Evolutionary conservation across 2,797 vertebrate genomes (phyloP).

Genomic region (Ctenopoma kingsleyae): DNA sequence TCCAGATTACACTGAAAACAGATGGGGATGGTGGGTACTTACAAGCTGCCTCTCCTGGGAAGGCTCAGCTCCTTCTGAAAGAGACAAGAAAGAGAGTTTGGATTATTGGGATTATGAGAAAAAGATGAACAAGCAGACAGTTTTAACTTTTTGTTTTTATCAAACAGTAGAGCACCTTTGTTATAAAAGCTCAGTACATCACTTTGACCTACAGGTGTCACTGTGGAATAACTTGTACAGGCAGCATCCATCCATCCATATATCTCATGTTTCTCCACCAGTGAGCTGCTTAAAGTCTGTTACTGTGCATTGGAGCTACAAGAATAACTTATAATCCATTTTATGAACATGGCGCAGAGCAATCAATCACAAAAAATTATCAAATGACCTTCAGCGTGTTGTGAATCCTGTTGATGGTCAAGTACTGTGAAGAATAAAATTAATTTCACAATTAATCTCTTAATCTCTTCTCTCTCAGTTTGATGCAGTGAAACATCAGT

Average conservation of each 20-base stretch:
- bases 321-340: no score
- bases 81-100: constrained; percentile 34
- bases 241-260: no score
- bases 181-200: constrained; percentile 4
- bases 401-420: no score
- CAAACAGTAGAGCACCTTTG: not conserved
- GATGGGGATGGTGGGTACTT: constrained; percentile 72
- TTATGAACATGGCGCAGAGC: no score
- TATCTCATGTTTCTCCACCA: no score
- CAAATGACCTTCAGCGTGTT: no score
- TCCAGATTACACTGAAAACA: not conserved
- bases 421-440: no score
- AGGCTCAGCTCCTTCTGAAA: constrained; percentile 89
- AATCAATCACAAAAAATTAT: no score
- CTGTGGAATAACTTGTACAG: constrained; percentile 23
- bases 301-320: not conserved
- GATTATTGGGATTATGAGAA: not conserved
- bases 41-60: constrained; percentile 88
- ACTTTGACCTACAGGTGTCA: constrained; percentile 47
- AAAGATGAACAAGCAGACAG: not conserved
- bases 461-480: not conserved
- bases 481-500: no score
- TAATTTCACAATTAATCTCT: no score
- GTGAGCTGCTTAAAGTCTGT: not conserved
- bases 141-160: not conserved